Conservation (phyloP, 2,888 invertebrate genomes). For the Prosopocoilus inquinatus region DNA sequence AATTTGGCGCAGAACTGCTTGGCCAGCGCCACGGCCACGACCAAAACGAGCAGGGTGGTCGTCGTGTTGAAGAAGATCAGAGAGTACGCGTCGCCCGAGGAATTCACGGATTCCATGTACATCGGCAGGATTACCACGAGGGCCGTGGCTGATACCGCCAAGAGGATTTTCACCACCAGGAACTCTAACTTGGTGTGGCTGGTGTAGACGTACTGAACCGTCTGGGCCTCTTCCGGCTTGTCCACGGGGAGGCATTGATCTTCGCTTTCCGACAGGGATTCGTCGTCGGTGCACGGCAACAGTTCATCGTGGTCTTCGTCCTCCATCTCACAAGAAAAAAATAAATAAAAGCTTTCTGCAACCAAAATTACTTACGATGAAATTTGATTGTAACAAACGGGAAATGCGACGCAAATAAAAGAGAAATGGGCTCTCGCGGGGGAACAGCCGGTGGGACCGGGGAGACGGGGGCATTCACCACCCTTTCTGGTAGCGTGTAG, state of each 20-base stretch:
- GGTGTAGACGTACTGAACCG: conserved; percentile 34
- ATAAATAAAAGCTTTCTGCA: neutral
- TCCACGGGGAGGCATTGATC: conserved; percentile 42
- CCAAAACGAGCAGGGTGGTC: conserved; percentile 36
- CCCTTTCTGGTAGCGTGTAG: too few relatives aligned
- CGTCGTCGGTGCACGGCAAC: conserved; percentile 45
- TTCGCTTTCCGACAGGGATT: conserved; percentile 45
- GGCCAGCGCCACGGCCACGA: conserved; percentile 34
- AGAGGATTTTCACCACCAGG: conserved; percentile 48
- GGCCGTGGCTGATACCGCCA: conserved; percentile 52
- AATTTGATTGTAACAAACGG: neutral
- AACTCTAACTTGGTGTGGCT: conserved; percentile 50
- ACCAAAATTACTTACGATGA: neutral
- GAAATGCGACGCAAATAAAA: neutral
- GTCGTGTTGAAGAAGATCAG: conserved; percentile 40
- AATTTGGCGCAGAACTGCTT: conserved; percentile 38
- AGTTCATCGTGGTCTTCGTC: conserved; percentile 48
- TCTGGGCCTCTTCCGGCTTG: conserved; percentile 35
- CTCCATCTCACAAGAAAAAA: conserved; percentile 30
- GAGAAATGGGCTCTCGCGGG: neutral
- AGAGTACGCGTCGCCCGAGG: conserved; percentile 42
- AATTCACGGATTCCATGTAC: conserved; percentile 50
- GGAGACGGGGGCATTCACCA: too few relatives aligned
- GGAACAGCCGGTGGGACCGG: neutral
- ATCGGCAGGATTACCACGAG: conserved; percentile 55